Base-by-base conservation (phyloP, 2,113 vertebrate species). In the Urocolius indicus region DNA sequence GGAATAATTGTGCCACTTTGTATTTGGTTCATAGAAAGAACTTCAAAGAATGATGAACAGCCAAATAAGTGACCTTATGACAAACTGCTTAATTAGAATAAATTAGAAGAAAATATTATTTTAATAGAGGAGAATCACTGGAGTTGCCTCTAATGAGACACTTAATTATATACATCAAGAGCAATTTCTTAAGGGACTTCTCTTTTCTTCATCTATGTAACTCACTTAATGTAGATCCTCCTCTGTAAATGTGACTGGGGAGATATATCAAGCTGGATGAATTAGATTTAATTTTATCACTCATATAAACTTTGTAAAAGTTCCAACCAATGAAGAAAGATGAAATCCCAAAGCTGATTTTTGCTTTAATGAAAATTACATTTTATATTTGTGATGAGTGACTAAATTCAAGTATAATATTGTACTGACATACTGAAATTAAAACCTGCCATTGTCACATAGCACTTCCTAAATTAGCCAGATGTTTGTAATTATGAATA, bases 111-210 rank as follows among this genome's bases (percentile, higher is more conserved):
- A 97, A 94, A 93, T 94, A 95, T 84, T 97, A 76, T 96, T 95
- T 96, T 94, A 96, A 52, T 62, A 84, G 74, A 89, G 75, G 62
- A 92, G 57, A 96, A 92, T 97, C 82, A 81, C 89, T 93, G 38
- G 65, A 95, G 49, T 67, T 96, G 68, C 86, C 85, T 97, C 69
- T 96, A 97, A 97, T 93, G 96, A 97, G 95, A 71, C 71, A 95
- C 80, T 97, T 94, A 96, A 97, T 97, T 97, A 96, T 89, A 91
- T 90, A 95, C 74, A 95, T 97, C 84, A 96, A 95, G 68, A 59
- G 45, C 41, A 93, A 95, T 96, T 97, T 96, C 97, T 97, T 97
- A 82, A 73, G 96, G 89, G 94, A 95, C 51, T 9, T 93, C 10
- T 78, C 84, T 90, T 94, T 94, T 95, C 81, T 91, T 95, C 67